A percentile compares a stretch with the other conserved stretches of the same genome.
Conservation (phyloP, 2,888 invertebrate genomes). For the Dysmachus trigonus region DNA sequence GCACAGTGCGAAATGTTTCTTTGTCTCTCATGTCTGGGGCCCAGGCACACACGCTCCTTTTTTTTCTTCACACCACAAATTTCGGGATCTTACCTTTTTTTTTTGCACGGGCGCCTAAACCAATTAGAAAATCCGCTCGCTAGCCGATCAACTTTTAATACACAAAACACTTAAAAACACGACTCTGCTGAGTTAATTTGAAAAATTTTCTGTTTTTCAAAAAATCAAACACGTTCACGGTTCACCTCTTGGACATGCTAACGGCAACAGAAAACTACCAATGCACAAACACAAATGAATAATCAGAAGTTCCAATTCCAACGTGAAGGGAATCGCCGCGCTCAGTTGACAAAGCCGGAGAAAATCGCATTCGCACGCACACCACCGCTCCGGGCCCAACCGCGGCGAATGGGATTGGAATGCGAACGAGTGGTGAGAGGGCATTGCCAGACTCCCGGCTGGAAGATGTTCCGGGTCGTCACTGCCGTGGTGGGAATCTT, state of each 20-base stretch:
- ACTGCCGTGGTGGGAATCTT: background rate
- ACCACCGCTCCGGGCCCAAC: background rate
- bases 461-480: background rate
- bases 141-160: background rate
- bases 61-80: background rate
- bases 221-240: constrained; percentile 44
- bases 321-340: constrained; percentile 44
- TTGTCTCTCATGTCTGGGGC: constrained; percentile 27
- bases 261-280: constrained; percentile 51
- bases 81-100: constrained; percentile 26
- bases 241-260: constrained; percentile 51
- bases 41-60: background rate
- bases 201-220: constrained; percentile 31
- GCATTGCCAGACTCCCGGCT: background rate
- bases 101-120: background rate
- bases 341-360: constrained; percentile 9
- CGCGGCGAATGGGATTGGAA: background rate
- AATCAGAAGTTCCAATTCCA: constrained; percentile 46
- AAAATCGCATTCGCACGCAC: constrained; percentile 17
- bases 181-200: constrained; percentile 1
- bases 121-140: constrained; percentile 9
- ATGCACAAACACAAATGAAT: constrained; percentile 46
- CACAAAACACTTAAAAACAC: constrained; percentile 41
- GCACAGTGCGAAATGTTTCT: constrained; percentile 37
- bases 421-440: background rate